Base-by-base conservation (phyloP, 2,797 vertebrate species). In the Eleutherodactylus coqui region DNA sequence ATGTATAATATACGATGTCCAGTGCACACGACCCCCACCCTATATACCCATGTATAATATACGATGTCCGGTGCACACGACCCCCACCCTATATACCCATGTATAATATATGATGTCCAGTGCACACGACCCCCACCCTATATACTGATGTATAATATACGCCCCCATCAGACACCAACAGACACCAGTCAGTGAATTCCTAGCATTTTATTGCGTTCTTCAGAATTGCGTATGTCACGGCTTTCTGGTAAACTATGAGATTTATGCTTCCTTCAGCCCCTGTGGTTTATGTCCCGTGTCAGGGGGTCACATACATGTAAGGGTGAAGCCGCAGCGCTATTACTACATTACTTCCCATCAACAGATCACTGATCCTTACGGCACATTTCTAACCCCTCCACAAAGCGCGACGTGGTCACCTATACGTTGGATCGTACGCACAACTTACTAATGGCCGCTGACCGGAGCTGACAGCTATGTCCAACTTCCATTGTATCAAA, bases 181-280 rank as follows among this genome's bases (percentile, higher is more conserved):
- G 41, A 13, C 36, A 45, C 43, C 69, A 34, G 60, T 49, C 58
- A 38, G 64, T 49, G 27, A 81, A 51, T 67, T 81, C 55, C 41
- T 80, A 27, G 51, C 62, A 69, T 45, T 69, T 81, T 81, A 69
- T n/a, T 81, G 62, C 43, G 24, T 69, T 67, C 27, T 34, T 69
- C n/a, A 69, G 78, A 45, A 80, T 64, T 62, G 32, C 58, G 41
- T 64, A n/a, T 79, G 77, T 43, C 29, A 6, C 16, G 29, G 36
- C 38, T 58, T 24, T 2, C 29, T 49, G 49, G 79, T 69, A 81
- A 81, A 64, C 64, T 38, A 17, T 51, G 34, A 49, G 43, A 49
- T 67, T 51, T 69, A 47, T 36, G 24, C 24, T 24, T 34, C 16
- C 19, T 27, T 45, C 58, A 14, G 29, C 27, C 27, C 10, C 75